Evolutionary conservation across 2,888 invertebrate species (phyloP).

Genomic region (Standfussiana lucernea): DNA sequence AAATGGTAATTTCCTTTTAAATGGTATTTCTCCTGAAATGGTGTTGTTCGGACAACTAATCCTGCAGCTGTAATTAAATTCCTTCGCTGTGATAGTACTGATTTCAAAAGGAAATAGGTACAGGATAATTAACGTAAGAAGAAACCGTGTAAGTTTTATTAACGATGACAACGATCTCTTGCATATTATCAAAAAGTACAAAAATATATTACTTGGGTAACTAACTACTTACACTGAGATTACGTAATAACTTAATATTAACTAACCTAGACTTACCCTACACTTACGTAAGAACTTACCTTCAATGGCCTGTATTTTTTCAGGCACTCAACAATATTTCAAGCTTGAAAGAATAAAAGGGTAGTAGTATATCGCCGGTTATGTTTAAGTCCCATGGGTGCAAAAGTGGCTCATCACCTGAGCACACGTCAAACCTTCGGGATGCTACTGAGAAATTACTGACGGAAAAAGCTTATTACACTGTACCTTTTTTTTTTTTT

Average conservation of each 20-base stretch:
- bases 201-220: neutral
- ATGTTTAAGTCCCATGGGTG: neutral
- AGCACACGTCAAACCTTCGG: neutral
- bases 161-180: conserved; percentile 32
- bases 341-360: neutral
- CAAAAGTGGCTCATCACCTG: neutral
- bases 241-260: neutral
- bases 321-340: neutral
- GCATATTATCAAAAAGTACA: conserved; percentile 7
- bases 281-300: no score
- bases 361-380: neutral
- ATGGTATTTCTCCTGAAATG: neutral
- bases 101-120: conserved; percentile 23
- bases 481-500: no score
- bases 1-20: neutral
- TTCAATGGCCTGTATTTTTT: neutral
- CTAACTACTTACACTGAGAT: neutral
- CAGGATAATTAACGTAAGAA: conserved; percentile 28
- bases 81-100: neutral
- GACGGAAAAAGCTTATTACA: neutral
- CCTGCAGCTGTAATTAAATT: neutral
- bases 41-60: no score
- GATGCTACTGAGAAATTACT: neutral
- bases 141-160: conserved; percentile 33
- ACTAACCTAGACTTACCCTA: neutral